Conservation (phyloP, 35 echinoderm and acorn worm species). For the Patiria miniata region DNA sequence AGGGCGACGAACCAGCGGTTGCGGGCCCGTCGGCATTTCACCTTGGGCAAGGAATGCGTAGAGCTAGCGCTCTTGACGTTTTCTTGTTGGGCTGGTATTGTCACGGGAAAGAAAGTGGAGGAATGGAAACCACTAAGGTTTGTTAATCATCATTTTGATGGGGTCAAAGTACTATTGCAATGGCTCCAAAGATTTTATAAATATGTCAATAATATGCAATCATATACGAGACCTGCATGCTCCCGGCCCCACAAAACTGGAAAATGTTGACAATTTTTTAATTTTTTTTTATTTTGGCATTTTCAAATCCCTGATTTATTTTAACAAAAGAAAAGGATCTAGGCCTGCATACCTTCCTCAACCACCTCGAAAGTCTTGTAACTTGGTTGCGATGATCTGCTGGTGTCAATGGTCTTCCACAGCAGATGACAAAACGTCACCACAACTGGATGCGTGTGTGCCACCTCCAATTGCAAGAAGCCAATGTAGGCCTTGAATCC, state of each 20-base stretch:
- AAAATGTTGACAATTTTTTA: too few relatives aligned
- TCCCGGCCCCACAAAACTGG: too few relatives aligned
- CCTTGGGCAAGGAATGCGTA: neutral
- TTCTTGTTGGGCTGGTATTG: neutral
- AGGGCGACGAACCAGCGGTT: conserved; percentile 47
- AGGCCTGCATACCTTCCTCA: neutral
- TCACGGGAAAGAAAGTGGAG: neutral
- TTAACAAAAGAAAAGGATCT: too few relatives aligned
- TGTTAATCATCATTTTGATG: neutral
- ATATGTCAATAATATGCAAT: too few relatives aligned
- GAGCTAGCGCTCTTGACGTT: neutral
- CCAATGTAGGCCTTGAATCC: conserved; percentile 87
- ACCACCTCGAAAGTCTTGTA: neutral
- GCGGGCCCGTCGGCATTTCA: neutral
- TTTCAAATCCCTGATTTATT: too few relatives aligned
- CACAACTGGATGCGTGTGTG: conserved; percentile 75
- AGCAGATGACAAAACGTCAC: conserved; percentile 75
- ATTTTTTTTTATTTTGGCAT: too few relatives aligned
- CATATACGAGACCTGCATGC: too few relatives aligned
- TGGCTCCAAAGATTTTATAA: too few relatives aligned
- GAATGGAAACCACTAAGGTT: neutral
- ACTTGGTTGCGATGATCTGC: neutral
- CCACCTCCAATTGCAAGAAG: conserved; percentile 72
- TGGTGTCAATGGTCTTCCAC: conserved; percentile 28
- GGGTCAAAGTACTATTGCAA: too few relatives aligned